These are phyloP conservation scores for Henricia sp. DNA, from an alignment of 53 echinoderm and acorn worm species.

Conservation along the genomic window DNA sequence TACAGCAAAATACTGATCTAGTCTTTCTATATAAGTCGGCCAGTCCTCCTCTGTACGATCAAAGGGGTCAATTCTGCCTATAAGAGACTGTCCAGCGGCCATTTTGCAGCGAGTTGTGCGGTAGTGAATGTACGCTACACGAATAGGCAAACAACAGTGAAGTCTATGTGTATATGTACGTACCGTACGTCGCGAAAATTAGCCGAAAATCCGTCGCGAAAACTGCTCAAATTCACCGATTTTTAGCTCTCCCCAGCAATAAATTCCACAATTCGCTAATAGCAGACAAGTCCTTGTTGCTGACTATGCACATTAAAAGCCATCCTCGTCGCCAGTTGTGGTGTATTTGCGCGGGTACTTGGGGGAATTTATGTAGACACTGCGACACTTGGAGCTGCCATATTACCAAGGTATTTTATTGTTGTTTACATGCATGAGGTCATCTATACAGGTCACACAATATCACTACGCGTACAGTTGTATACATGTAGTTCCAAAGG, in stretches of 20 bases:
- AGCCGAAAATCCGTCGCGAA: neutral
- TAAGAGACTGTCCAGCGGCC: slow-evolving; percentile 17
- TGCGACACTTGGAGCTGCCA: neutral
- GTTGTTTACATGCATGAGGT: too few relatives aligned
- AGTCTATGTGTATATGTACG: slow-evolving; percentile 33
- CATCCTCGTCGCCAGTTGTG: slow-evolving; percentile 51
- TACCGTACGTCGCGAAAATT: neutral
- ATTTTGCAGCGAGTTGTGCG: slow-evolving; percentile 16
- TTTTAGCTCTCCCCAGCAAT: neutral
- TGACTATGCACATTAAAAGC: neutral
- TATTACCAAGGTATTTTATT: neutral
- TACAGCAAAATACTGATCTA: slow-evolving; percentile 62
- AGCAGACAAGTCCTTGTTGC: neutral
- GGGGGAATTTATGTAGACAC: neutral
- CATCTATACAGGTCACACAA: too few relatives aligned
- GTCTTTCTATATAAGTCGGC: slow-evolving; percentile 65
- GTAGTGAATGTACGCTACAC: slow-evolving; percentile 26
- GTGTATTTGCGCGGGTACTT: slow-evolving; percentile 1
- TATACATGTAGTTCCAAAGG: too few relatives aligned
- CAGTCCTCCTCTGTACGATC: slow-evolving; percentile 57
- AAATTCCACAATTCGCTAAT: neutral
- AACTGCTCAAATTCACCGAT: slow-evolving; percentile 10
- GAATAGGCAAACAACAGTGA: slow-evolving; percentile 20
- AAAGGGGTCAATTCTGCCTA: slow-evolving; percentile 64
- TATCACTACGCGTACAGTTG: too few relatives aligned